Evolutionary conservation across 1,140 invertebrate species (phyloP).

Genomic region (Trichoplusia ni): DNA sequence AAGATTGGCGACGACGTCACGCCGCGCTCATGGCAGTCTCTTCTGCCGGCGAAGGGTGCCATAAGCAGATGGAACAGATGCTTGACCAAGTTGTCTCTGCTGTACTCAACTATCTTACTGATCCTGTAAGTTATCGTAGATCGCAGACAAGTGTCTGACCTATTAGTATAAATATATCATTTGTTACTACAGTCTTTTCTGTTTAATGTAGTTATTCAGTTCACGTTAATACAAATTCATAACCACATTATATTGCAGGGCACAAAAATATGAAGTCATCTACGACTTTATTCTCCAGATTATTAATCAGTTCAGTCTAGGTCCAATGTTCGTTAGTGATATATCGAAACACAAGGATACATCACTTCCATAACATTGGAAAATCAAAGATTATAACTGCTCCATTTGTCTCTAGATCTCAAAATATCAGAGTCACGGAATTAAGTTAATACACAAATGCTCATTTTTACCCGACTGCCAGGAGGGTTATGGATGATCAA

Average conservation of each 20-base stretch:
- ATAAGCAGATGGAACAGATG: constrained; percentile 98
- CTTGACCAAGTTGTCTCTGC: constrained; percentile 95
- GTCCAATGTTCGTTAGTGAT: constrained; percentile 80
- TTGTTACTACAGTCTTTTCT: too few species aligned
- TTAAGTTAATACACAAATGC: constrained; percentile 68
- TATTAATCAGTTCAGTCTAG: too few species aligned
- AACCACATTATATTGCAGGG: too few species aligned
- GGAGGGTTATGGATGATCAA: too few species aligned
- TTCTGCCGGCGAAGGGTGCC: constrained; percentile 98
- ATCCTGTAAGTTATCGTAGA: constrained; percentile 83
- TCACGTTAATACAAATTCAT: too few species aligned
- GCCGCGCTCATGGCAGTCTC: constrained; percentile 99
- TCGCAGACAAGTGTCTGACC: too few species aligned
- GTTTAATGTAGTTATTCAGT: too few species aligned
- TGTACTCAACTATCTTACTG: constrained; percentile 93
- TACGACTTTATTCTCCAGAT: too few species aligned
- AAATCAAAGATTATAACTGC: constrained; percentile 69
- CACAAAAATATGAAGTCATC: too few species aligned
- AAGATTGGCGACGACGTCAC: constrained; percentile 93
- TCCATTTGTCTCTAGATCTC: constrained; percentile 57
- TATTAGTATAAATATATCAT: background rate
- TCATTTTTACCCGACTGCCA: too few species aligned
- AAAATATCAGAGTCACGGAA: constrained; percentile 63
- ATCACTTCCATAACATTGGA: constrained; percentile 79
- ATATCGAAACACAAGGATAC: constrained; percentile 46